Percentiles rank a stretch among this genome's conserved stretches.
These are phyloP conservation scores for Microctonus brassicae DNA, from an alignment of 2,888 invertebrate species.

Conservation along the genomic window DNA sequence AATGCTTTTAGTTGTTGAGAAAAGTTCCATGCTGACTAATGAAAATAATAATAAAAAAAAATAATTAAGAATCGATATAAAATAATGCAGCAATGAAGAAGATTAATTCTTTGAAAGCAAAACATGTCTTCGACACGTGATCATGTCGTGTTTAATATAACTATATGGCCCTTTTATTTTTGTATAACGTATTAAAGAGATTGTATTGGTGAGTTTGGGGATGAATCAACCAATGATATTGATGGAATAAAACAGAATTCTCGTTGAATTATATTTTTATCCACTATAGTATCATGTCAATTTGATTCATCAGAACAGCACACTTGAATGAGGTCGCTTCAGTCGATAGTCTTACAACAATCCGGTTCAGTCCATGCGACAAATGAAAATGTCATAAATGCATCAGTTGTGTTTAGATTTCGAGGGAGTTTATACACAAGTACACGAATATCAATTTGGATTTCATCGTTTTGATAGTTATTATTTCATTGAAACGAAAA, in stretches of 20 bases:
- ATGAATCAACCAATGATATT: not conserved
- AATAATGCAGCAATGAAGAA: too few relatives aligned
- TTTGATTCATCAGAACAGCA: too few relatives aligned
- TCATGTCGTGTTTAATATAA: not conserved
- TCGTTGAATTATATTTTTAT: too few relatives aligned
- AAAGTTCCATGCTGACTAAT: too few relatives aligned
- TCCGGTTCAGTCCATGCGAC: not conserved
- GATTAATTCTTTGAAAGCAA: not conserved
- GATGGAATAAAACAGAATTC: not conserved
- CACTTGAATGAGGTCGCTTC: conserved; percentile 1
- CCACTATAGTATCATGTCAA: too few relatives aligned
- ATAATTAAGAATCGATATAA: not conserved
- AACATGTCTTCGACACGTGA: not conserved
- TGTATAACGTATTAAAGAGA: not conserved
- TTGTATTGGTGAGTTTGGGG: not conserved
- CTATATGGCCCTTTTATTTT: not conserved
- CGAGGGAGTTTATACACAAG: not conserved
- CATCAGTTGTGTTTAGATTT: not conserved
- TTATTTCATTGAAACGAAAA: not conserved
- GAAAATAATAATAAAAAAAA: not conserved
- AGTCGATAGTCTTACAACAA: not conserved
- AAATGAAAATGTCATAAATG: not conserved
- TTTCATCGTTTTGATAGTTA: not conserved
- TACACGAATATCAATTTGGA: not conserved
- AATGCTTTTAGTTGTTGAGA: too few relatives aligned